These are phyloP conservation scores for Proterorhinus semilunaris DNA, from an alignment of 2,113 vertebrate species.

Conservation along the genomic window DNA sequence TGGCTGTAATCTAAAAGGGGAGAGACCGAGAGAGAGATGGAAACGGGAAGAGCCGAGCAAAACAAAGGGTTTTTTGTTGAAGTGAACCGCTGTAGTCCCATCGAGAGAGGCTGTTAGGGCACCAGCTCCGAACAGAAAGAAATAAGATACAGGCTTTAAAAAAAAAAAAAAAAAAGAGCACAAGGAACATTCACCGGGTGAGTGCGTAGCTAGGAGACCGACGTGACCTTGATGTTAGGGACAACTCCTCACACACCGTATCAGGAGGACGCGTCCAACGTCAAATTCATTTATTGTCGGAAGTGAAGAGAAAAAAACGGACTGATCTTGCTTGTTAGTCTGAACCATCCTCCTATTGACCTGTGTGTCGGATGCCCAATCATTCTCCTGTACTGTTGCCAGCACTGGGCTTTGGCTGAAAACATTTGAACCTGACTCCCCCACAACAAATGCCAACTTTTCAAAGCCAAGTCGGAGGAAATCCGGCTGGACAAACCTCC, in stretches of 20 bases:
- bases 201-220: slow-evolving; percentile 60
- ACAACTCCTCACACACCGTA: slow-evolving; percentile 12
- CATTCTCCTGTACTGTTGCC: too few relatives aligned
- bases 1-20: slow-evolving; percentile 46
- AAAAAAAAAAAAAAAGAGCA: slow-evolving; percentile 43
- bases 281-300: slow-evolving; percentile 6
- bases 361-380: too few relatives aligned
- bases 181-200: slow-evolving; percentile 48
- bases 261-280: slow-evolving; percentile 20
- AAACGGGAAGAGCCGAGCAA: slow-evolving; percentile 27
- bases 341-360: too few relatives aligned
- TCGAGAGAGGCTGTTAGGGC: slow-evolving; percentile 61
- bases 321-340: slow-evolving; percentile 16
- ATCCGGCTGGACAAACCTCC: slow-evolving; percentile 39
- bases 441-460: not conserved
- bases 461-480: slow-evolving; percentile 31
- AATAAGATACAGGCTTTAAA: slow-evolving; percentile 57
- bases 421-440: slow-evolving; percentile 5
- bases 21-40: slow-evolving; percentile 46
- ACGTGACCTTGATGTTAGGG: slow-evolving; percentile 53
- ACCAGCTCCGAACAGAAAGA: slow-evolving; percentile 60
- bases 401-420: too few relatives aligned
- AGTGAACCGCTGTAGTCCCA: slow-evolving; percentile 53
- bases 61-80: slow-evolving; percentile 64
- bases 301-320: slow-evolving; percentile 8